These are phyloP conservation scores for Australoheros facetus DNA, from an alignment of 2,797 vertebrate genomes.

Conservation along the genomic window DNA sequence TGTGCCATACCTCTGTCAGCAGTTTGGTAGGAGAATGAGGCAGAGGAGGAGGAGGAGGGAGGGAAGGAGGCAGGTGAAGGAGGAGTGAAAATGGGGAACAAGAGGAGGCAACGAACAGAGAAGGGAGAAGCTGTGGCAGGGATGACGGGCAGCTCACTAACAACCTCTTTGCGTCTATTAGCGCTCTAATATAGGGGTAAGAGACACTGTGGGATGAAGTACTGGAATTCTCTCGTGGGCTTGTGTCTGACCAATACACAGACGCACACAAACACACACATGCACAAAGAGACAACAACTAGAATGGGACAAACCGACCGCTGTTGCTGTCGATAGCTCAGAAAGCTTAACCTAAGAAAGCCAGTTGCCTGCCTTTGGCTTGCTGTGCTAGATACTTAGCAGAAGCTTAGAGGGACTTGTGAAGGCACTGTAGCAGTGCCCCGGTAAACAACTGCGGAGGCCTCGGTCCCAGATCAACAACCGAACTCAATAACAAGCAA, in stretches of 20 bases:
- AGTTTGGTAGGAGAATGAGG: conserved; percentile 42
- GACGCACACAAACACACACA: conserved; percentile 8
- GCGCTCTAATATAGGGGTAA: conserved; percentile 52
- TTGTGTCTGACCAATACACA: conserved; percentile 10
- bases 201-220: conserved; percentile 27
- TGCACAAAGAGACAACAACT: conserved; percentile 13
- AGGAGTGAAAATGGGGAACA: conserved; percentile 15
- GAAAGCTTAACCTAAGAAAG: conserved; percentile 52
- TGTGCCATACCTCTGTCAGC: conserved; percentile 61
- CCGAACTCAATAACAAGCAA: conserved; percentile 61
- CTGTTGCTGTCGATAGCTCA: conserved; percentile 40
- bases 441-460: conserved; percentile 59
- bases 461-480: conserved; percentile 58
- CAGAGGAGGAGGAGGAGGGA: conserved; percentile 1
- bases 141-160: conserved; percentile 68
- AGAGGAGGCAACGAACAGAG: conserved; percentile 7
- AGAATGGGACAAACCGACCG: conserved; percentile 19
- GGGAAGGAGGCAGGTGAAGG: conserved; percentile 4
- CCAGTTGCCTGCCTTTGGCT: conserved; percentile 29
- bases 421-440: conserved; percentile 36
- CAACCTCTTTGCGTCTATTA: conserved; percentile 63
- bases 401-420: conserved; percentile 53
- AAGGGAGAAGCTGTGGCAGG: conserved; percentile 25
- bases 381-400: conserved; percentile 32
- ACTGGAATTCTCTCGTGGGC: conserved; percentile 24